Percentiles rank a stretch among this genome's conserved stretches.
Conservation (phyloP, 2,113 vertebrate genomes). For the Cochlearius cochlearius region DNA sequence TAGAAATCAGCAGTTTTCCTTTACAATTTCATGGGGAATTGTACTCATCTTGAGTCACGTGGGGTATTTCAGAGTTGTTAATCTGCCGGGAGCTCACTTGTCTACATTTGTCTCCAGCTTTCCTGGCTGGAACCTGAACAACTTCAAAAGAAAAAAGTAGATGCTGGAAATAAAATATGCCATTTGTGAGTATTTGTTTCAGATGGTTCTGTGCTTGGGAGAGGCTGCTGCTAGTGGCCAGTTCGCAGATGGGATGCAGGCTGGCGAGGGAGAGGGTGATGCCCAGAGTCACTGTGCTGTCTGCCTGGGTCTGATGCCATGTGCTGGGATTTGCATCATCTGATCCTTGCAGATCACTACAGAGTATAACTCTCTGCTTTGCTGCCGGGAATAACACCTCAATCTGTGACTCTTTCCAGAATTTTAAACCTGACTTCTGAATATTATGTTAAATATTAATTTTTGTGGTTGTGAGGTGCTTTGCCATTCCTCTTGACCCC, state of each 20-base stretch:
- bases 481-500: neutral
- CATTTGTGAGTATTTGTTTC: neutral
- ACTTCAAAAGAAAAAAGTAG: neutral
- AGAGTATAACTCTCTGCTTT: neutral
- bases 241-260: neutral
- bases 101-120: neutral
- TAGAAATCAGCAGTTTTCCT: neutral
- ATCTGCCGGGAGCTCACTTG: neutral
- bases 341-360: neutral
- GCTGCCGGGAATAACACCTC: neutral
- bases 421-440: neutral
- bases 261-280: neutral
- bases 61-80: neutral
- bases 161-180: neutral
- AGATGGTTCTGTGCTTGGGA: neutral
- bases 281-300: neutral
- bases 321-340: neutral
- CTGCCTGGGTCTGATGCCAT: neutral
- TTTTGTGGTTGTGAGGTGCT: neutral
- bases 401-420: neutral
- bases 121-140: neutral
- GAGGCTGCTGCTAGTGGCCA: neutral
- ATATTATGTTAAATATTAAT: neutral
- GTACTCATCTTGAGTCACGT: neutral
- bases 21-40: neutral